Evolutionary conservation across 2,113 vertebrate genomes (phyloP).

Genomic region (Panthera tigris): DNA sequence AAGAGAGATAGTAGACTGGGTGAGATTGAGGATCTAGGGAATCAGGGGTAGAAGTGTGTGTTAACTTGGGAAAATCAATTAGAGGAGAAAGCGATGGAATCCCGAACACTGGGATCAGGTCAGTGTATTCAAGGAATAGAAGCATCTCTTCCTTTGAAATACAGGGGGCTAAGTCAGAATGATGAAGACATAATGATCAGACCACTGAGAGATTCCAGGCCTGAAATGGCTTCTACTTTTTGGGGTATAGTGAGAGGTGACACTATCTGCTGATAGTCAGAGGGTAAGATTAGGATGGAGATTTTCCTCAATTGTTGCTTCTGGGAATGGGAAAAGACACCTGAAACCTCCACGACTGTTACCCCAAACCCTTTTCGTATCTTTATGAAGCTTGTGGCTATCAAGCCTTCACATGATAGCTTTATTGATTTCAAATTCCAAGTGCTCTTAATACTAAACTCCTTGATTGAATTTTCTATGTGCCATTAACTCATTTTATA

Average conservation of each 20-base stretch:
- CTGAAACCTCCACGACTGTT: not conserved
- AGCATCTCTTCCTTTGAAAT: not conserved
- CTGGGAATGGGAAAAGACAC: not conserved
- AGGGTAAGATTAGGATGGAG: not conserved
- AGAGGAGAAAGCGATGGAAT: not conserved
- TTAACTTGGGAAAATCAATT: not conserved
- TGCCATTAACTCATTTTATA: constrained; percentile 54
- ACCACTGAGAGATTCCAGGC: not conserved
- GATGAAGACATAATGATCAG: not conserved
- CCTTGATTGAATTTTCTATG: constrained; percentile 47
- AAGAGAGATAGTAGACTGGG: not conserved
- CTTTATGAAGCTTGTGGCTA: not conserved
- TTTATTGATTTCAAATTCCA: constrained; percentile 64
- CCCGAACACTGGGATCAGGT: not conserved
- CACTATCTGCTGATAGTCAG: not conserved
- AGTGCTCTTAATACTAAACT: constrained; percentile 27
- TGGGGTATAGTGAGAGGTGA: not conserved
- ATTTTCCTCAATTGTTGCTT: not conserved
- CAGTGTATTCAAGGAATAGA: not conserved
- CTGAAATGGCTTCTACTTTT: not conserved
- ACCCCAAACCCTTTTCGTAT: not conserved
- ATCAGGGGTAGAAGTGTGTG: not conserved
- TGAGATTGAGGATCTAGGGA: not conserved
- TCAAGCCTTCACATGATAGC: not conserved
- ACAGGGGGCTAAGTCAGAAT: not conserved